Base-by-base conservation (phyloP, 2,888 invertebrate species). In the Pilophorus perplexus region DNA sequence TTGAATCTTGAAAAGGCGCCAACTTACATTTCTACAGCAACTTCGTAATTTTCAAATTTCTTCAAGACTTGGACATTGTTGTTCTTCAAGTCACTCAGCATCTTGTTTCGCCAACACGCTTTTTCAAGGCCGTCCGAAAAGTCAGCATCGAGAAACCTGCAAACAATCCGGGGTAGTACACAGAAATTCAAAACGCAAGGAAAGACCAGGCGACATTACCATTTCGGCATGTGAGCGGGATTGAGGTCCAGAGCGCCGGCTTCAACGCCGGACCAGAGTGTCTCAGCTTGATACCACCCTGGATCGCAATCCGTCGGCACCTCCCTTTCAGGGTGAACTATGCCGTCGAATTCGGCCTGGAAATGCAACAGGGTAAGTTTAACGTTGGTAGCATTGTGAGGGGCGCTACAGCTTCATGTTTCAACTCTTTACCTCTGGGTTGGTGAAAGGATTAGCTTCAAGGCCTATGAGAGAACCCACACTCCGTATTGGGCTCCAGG, bases 401-500 rank as follows among this genome's bases (percentile, higher is more conserved):
- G n/a, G n/a, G n/a, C n/a, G n/a, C n/a, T n/a, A n/a, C n/a, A n/a
- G n/a, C n/a, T n/a, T n/a, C n/a, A n/a, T n/a, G n/a, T n/a, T n/a
- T n/a, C n/a, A n/a, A n/a, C 33, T 12, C 33, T 12, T 12, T 33
- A 70, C 70, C 50, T 66, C 57, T 57, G 89, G 88, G 75, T 90
- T 90, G 70, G 88, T 87, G 75, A 90, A 90, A 2, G 90, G 89
- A 76, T 90, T 89, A n/a, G 87, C 90, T 78, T 91, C 90, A 74
- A 88, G 88, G 1, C 89, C 90, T 18, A 86, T 85, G 54, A 90
- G 87, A 22, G 90, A 90, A 8, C 91, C 91, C 6, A 90, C 90
- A 74, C 90, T 90, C 71, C 89, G 83, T n/a, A 90, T 89, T 16
- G 91, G 91, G 74, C 90, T 90, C 90, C 91, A 90, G 25, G 90